Evolutionary conservation across 2,797 vertebrate species (phyloP), one percentile per base, ranked within the genome.

Genomic region (Hapalemur alaotrensis): DNA sequence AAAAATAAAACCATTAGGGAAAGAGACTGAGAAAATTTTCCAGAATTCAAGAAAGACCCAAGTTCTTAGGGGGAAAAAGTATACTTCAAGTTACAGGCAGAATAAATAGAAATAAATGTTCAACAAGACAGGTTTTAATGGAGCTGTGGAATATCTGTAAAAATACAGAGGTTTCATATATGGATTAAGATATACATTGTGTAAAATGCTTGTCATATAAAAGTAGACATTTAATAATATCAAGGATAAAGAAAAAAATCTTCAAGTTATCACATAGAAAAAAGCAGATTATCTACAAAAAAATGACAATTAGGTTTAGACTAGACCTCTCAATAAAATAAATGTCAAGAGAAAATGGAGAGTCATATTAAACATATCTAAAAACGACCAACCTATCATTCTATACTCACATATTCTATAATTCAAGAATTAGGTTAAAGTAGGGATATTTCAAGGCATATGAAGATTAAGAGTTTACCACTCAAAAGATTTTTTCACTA

Each of bases 201-300:
- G 41, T 89, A 92, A 75, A 87, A 59, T 70, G 5, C 38, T 90
- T 92, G 67, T 25, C 70, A 85, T 30, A 61, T 61, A 57, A 81
- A 92, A 72, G 41, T 48, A 88, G 48, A 38, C 22, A 73, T 28
- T 91, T 63, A 57, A 70, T 87, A 89, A 57, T 52, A 94, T 54
- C 54, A 85, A 81, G n/a, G n/a, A 41, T 95, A 52, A 63, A 75
- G 70, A 95, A 93, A 88, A 89, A 78, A 94, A 65, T 28, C 30
- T 67, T 38, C 50, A 72, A 82, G 20, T 52, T 91, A 83, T 79
- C 50, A 43, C 18, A 85, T 46, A 93, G 72, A 38, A 91, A 91
- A 94, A 92, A 63, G 38, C 9, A 81, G 70, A 73, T 83, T 67
- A 91, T 61, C 41, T 81, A 65, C 8, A 38, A 79, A 89, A 54